A percentile compares a stretch with the other conserved stretches of the same genome.
Evolutionary conservation across 2,888 invertebrate species (phyloP).

Genomic region (Limnephilus lunatus): DNA sequence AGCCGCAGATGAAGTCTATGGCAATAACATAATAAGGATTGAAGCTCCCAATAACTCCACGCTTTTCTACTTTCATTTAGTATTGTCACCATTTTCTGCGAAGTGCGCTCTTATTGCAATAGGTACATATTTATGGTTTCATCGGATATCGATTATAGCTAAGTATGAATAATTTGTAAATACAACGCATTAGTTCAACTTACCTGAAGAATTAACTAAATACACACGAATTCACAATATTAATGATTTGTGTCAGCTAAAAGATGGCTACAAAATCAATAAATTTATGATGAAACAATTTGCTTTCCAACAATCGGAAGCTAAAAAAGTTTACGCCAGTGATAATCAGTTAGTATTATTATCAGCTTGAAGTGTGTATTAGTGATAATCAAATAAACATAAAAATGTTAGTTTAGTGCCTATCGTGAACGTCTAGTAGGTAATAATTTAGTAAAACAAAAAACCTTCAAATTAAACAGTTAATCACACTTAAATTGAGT

Average conservation of each 20-base stretch:
- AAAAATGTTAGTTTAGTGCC: not conserved
- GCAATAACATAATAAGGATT: not conserved
- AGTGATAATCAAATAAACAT: not conserved
- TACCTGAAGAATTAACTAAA: not conserved
- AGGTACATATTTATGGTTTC: not conserved
- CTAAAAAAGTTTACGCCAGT: not conserved
- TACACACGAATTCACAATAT: not conserved
- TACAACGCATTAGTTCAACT: not conserved
- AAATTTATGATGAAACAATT: not conserved
- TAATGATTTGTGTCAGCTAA: not conserved
- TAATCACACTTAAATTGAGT: not conserved
- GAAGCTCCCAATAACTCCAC: not conserved
- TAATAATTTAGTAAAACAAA: not conserved
- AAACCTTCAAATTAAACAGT: not conserved
- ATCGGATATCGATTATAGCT: not conserved
- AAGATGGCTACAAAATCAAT: not conserved
- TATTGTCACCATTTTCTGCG: not conserved
- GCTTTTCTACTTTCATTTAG: not conserved
- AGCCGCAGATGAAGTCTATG: not conserved
- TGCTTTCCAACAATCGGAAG: not conserved
- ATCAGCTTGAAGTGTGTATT: not conserved
- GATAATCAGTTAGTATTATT: not conserved
- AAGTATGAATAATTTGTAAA: not conserved
- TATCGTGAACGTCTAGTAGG: not conserved
- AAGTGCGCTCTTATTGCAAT: not conserved